Base-by-base conservation (phyloP, 2,797 vertebrate genomes). In the Leptoclinus maculatus region DNA sequence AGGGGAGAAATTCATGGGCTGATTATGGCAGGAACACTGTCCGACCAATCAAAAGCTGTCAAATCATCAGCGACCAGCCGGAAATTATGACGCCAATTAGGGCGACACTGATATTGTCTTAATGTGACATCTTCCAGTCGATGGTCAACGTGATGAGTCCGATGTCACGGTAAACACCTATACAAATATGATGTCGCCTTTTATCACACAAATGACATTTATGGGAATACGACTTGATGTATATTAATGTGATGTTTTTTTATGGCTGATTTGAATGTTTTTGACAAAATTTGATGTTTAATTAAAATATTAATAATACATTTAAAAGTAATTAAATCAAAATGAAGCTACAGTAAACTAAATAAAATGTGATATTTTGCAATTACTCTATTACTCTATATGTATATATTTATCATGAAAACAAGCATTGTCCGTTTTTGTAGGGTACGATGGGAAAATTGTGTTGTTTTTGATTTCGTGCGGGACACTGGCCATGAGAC, bases 1-100 rank as follows among this genome's bases (percentile, higher is more conserved):
- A 53, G 25, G 59, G 70, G 74, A 67, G 72, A 80, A 79, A 86
- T 80, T 71, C 78, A 75, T 8, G 41, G 65, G 45, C 23, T 29
- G 82, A 71, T 71, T 45, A 73, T 16, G 49, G 76, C 29, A 8
- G 13, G 16, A 69, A 49, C 53, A 36, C 23, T 6, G 25, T 41
- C 36, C 7, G 59, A 62, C 21, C 66, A 45, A 63, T 76, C 38
- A 67, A 14, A 76, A 9, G 41, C 54, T n/a, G 29, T 66, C 73
- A 47, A 59, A 79, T 79, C 67, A 32, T 66, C 78, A 58, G 75
- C 2, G 25, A 19, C 19, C 3, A 4, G 66, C 27, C 17, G 47
- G 56, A 75, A 71, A 80, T 77, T 10, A 73, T 49, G 39, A 70
- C 2, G 34, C 56, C 67, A 74, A 78, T 84, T 77, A 76, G 49